A percentile compares a stretch with the other conserved stretches of the same genome.
Evolutionary conservation across 1,140 invertebrate genomes (phyloP).

Genomic region (Megathymus violae): DNA sequence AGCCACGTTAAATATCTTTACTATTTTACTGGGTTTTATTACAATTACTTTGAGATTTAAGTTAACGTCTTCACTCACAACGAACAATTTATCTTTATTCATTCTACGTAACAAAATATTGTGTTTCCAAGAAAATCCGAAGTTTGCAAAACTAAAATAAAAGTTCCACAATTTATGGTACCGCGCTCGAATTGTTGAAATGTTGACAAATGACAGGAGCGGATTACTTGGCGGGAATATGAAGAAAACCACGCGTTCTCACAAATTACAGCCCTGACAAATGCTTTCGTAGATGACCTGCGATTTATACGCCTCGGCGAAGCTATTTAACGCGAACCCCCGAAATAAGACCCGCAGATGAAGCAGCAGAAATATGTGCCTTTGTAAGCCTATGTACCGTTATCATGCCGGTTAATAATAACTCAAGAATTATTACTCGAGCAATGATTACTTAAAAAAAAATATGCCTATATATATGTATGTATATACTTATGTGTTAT

Average conservation of each 20-base stretch:
- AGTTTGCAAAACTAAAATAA: slow-evolving; percentile 25
- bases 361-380: slow-evolving; percentile 23
- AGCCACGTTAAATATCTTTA: no score
- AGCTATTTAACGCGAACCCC: slow-evolving; percentile 49
- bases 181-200: slow-evolving; percentile 39
- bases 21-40: no score
- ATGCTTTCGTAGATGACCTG: slow-evolving; percentile 55
- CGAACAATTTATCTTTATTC: slow-evolving; percentile 4
- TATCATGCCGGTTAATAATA: slow-evolving; percentile 22
- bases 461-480: no score
- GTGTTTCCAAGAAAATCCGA: slow-evolving; percentile 17
- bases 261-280: slow-evolving; percentile 63
- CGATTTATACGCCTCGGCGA: slow-evolving; percentile 50
- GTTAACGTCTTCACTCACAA: neutral
- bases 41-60: neutral
- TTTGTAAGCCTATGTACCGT: slow-evolving; percentile 16
- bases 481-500: no score
- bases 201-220: slow-evolving; percentile 60
- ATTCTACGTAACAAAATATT: slow-evolving; percentile 3
- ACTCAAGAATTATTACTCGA: no score
- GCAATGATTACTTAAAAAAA: no score
- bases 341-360: slow-evolving; percentile 32
- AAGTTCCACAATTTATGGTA: slow-evolving; percentile 11
- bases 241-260: slow-evolving; percentile 60
- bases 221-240: slow-evolving; percentile 60